A percentile compares a stretch with the other conserved stretches of the same genome.
Evolutionary conservation across 2,797 vertebrate genomes (phyloP).

Genomic region (Gymnopithys bicolor): DNA sequence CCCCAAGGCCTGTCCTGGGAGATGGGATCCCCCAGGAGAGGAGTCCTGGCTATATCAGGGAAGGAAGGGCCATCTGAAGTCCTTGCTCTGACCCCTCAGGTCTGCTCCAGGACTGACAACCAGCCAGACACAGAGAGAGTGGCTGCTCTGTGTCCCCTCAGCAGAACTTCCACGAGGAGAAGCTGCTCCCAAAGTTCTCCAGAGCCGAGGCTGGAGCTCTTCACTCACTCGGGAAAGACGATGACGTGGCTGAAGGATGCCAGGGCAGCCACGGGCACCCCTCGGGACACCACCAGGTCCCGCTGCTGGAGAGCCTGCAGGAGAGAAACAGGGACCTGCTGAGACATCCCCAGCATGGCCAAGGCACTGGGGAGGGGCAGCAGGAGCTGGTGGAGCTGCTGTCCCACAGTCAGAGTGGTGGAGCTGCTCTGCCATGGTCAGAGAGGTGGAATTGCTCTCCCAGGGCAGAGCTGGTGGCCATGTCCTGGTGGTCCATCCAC

Average conservation of each 20-base stretch:
- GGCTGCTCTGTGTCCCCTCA: background rate
- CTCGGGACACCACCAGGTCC: background rate
- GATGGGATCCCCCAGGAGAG: background rate
- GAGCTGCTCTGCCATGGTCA: too few relatives aligned
- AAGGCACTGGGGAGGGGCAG: background rate
- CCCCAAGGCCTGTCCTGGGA: background rate
- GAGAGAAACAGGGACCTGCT: rapidly evolving
- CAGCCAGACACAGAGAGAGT: background rate
- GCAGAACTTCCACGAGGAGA: background rate
- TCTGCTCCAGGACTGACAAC: background rate
- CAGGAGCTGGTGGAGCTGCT: background rate
- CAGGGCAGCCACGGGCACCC: rapidly evolving
- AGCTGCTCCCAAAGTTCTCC: background rate
- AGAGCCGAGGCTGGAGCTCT: background rate
- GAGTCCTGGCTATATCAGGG: background rate
- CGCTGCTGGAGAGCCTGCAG: background rate
- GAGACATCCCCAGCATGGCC: rapidly evolving
- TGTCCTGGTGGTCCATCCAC: too few relatives aligned
- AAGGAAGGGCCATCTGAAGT: background rate
- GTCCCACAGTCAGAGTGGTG: too few relatives aligned
- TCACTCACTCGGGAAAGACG: background rate
- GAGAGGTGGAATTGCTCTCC: too few relatives aligned
- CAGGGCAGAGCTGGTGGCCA: background rate
- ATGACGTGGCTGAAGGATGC: background rate
- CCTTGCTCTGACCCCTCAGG: background rate